Base-by-base conservation (phyloP, 2,113 vertebrate species). In the Tachysurus vachellii region DNA sequence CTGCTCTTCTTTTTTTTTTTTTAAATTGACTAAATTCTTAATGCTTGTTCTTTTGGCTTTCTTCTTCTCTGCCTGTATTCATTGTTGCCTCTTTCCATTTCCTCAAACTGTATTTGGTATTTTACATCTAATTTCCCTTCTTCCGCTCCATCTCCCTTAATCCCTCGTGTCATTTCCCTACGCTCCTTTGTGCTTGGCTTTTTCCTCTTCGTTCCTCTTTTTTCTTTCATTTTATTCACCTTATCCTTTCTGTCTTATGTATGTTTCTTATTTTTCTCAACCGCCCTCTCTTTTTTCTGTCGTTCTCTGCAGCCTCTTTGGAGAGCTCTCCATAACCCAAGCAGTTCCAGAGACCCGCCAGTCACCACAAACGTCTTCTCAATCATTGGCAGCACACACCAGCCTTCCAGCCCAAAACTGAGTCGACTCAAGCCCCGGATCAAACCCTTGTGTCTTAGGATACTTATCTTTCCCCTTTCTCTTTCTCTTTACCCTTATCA, bases 241-340 rank as follows among this genome's bases (percentile, higher is more conserved):
- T 28, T 82, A 61, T 80, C 66, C 59, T 11, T 59, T 73, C 54
- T 87, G 23, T 47, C 31, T 53, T 28, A 23, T 79, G 28, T 79
- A 73, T 14, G 19, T 44, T 62, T 14, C 5, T 31, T 68, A 57
- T 83, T 44, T 73, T 14, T 50, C 36, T 53, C 12, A 59, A 36
- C 57, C 2, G 47, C 47, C 59, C 82, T 71, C 7, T 75, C 81
- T 82, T 86, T 1, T 89, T 12, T 88, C 82, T 88, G 17, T 89
- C 64, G 64, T 85, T 81, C 75, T 80, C 88, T 89, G 82, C 93
- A 96, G 95, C 93, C 23, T 96, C 95, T 44, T 91, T 95, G 94
- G 95, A 96, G 93, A 95, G 94, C 89, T 96, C 95, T 36, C 94
- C 95, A 0, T 95, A 95, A 90, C 82, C 70, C 26, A 70, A 80